phyloP scores from a whole-genome alignment of 2,797 vertebrate genomes.

The Sebastes minor region DNA sequence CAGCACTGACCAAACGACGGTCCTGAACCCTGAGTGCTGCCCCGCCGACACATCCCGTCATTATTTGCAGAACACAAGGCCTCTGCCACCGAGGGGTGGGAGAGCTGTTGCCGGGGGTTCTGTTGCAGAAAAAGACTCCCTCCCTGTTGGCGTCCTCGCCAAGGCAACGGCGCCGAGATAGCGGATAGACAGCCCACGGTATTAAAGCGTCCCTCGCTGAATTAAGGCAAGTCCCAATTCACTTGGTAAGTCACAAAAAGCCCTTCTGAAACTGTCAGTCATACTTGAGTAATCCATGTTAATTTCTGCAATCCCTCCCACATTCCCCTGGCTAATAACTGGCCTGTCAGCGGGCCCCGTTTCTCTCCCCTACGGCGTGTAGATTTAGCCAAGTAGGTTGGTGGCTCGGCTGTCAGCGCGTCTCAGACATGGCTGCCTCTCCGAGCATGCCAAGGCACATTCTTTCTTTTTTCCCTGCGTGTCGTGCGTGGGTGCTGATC shows the following conservation, averaged over 20 bases:
- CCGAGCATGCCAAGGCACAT: background rate
- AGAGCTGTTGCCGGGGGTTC: conserved; percentile 34
- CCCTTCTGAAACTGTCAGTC: conserved; percentile 81
- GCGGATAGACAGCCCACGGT: conserved; percentile 69
- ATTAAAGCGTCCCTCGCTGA: conserved; percentile 75
- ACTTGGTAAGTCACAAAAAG: conserved; percentile 77
- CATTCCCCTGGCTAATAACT: conserved; percentile 76
- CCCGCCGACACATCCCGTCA: conserved; percentile 40
- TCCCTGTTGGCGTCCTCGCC: conserved; percentile 65
- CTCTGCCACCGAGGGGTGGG: conserved; percentile 24
- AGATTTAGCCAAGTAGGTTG: conserved; percentile 69
- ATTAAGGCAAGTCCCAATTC: conserved; percentile 78
- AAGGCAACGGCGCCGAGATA: conserved; percentile 67
- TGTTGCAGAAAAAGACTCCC: conserved; percentile 48
- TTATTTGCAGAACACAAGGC: conserved; percentile 49
- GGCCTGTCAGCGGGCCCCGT: conserved; percentile 64
- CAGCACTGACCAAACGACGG: background rate
- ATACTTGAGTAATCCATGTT: conserved; percentile 80
- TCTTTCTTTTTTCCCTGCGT: conserved; percentile 3
- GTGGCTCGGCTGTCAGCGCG: conserved; percentile 54
- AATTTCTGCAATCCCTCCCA: conserved; percentile 78
- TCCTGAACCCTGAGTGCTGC: conserved; percentile 3
- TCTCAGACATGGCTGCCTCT: conserved; percentile 55
- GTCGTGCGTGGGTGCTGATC: conserved; percentile 14
- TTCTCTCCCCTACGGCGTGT: conserved; percentile 56